A percentile compares a stretch with the other conserved stretches of the same genome.
These are phyloP conservation scores for Melanerpes formicivorus DNA, from an alignment of 2,113 vertebrate genomes.

Conservation along the genomic window DNA sequence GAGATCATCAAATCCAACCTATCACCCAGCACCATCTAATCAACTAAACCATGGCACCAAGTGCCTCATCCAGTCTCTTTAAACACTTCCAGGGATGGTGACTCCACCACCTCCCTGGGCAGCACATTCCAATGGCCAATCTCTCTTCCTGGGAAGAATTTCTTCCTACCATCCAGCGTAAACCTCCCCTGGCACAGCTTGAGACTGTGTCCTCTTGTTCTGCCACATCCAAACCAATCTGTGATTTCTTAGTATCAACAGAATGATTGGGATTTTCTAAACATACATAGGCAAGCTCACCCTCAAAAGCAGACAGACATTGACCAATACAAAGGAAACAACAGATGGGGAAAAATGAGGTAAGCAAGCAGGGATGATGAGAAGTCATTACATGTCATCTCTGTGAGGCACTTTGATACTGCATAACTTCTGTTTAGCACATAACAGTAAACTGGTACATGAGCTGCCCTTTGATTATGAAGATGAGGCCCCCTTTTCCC, in stretches of 20 bases:
- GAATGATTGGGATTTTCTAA: neutral
- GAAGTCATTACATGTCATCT: neutral
- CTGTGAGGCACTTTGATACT: neutral
- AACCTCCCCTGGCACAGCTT: too few species aligned
- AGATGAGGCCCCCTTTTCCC: neutral
- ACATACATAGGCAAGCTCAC: neutral
- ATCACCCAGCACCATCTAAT: too few species aligned
- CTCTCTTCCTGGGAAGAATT: too few species aligned
- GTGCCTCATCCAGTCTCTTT: too few species aligned
- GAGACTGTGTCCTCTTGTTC: too few species aligned
- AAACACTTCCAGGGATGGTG: too few species aligned
- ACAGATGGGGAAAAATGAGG: neutral
- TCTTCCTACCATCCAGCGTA: too few species aligned
- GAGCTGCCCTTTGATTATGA: neutral
- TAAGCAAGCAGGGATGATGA: neutral
- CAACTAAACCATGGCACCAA: too few species aligned
- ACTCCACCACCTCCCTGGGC: too few species aligned
- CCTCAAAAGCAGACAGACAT: neutral
- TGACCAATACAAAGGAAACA: neutral
- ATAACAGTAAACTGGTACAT: neutral
- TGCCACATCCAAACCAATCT: neutral
- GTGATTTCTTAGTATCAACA: neutral
- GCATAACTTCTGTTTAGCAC: neutral
- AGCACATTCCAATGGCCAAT: too few species aligned
- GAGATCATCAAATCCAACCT: too few species aligned